A percentile compares a stretch with the other conserved stretches of the same genome.
phyloP scores from a whole-genome alignment of 2,113 vertebrate genomes.

The Clupea harengus region DNA sequence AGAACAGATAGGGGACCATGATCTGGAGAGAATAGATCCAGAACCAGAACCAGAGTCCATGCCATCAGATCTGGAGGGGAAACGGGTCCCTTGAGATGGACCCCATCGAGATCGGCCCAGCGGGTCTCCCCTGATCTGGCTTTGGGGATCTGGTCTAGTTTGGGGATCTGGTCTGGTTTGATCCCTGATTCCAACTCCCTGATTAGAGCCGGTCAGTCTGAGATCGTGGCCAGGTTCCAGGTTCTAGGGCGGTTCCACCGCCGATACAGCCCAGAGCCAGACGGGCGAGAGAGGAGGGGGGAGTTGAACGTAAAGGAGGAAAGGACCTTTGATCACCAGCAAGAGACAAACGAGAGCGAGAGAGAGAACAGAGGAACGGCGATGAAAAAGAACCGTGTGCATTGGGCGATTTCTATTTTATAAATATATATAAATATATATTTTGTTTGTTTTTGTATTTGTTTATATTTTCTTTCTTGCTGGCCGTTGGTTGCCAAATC shows the following conservation, averaged over 20 bases:
- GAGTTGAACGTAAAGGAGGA: not conserved
- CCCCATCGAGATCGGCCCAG: too few relatives aligned
- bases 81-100: too few relatives aligned
- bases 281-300: not conserved
- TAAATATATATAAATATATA: slow-evolving; percentile 15
- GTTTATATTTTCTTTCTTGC: slow-evolving; percentile 8
- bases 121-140: too few relatives aligned
- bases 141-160: too few relatives aligned
- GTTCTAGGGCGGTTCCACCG: not conserved
- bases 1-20: too few relatives aligned
- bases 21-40: too few relatives aligned
- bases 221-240: not conserved
- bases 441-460: slow-evolving; percentile 24
- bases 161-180: too few relatives aligned
- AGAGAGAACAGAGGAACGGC: not conserved
- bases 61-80: too few relatives aligned
- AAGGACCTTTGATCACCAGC: slow-evolving; percentile 19
- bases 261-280: not conserved
- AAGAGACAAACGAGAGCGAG: not conserved
- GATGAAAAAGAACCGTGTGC: slow-evolving; percentile 3
- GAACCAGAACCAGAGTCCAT: too few relatives aligned
- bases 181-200: too few relatives aligned
- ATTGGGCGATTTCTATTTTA: not conserved
- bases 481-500: not conserved
- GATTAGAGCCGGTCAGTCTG: not conserved